phyloP scores from a whole-genome alignment of 2,888 invertebrate species.

The Lagria hirta region DNA sequence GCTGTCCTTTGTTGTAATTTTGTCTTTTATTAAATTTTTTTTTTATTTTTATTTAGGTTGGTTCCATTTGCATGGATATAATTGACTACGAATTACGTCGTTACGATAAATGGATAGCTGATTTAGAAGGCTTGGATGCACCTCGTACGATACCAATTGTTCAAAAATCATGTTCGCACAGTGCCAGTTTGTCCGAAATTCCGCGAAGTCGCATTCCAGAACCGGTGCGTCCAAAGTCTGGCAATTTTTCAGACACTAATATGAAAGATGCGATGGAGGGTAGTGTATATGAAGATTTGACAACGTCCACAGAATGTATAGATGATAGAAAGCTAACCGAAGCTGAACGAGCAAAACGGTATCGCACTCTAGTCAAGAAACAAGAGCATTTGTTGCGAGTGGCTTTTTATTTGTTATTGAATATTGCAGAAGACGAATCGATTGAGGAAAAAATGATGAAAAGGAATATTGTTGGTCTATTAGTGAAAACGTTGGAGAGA shows the following conservation, averaged over 20 bases:
- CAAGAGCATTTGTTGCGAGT: conserved; percentile 92
- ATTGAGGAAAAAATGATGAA: conserved; percentile 98
- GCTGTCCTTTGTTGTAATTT: too few relatives aligned
- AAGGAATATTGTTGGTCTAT: conserved; percentile 84
- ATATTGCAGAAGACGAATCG: conserved; percentile 92
- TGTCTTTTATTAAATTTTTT: too few relatives aligned
- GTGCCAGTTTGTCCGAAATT: conserved; percentile 61
- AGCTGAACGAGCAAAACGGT: conserved; percentile 63
- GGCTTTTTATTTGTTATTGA: conserved; percentile 88
- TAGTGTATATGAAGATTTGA: conserved; percentile 65
- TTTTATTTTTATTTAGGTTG: conserved; percentile 66
- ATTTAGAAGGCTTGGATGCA: conserved; percentile 61
- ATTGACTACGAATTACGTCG: conserved; percentile 92
- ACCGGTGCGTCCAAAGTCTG: conserved; percentile 75
- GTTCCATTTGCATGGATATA: conserved; percentile 94
- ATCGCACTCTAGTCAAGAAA: conserved; percentile 86
- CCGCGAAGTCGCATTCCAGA: conserved; percentile 69
- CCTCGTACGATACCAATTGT: conserved; percentile 50
- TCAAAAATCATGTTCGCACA: conserved; percentile 49
- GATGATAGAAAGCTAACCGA: conserved; percentile 51
- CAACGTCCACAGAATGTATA: conserved; percentile 52
- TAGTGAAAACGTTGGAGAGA: conserved; percentile 86
- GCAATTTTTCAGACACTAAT: conserved; percentile 64
- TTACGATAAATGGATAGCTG: conserved; percentile 89
- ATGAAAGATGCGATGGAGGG: conserved; percentile 63